Conservation (phyloP, 2,113 vertebrate species). For the Leucopsar rothschildi region DNA sequence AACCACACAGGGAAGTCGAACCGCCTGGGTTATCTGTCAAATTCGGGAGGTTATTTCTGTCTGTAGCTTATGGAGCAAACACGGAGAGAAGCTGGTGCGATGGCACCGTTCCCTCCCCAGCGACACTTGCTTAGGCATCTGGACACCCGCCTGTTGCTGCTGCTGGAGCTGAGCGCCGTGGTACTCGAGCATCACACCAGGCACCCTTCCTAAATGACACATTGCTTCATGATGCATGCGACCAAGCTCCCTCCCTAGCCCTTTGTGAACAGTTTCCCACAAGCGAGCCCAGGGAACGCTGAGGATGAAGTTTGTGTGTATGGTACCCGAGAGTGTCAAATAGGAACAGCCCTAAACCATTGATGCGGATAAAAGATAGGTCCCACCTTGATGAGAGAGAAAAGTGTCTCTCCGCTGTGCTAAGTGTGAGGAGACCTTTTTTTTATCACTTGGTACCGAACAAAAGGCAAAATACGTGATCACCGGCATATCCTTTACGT, state of each 20-base stretch:
- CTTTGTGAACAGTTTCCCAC: neutral
- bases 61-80: neutral
- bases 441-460: neutral
- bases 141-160: neutral
- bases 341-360: neutral
- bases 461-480: neutral
- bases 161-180: neutral
- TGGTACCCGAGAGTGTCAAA: neutral
- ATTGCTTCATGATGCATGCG: neutral
- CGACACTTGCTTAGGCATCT: neutral
- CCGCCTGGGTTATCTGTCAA: neutral
- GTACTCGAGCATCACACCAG: neutral
- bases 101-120: neutral
- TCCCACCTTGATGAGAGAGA: neutral
- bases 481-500: neutral
- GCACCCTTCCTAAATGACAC: neutral
- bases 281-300: neutral
- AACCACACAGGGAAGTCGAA: neutral
- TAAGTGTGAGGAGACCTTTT: conserved; percentile 18
- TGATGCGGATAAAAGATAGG: neutral
- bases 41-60: neutral
- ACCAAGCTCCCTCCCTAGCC: neutral
- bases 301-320: neutral
- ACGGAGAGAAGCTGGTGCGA: neutral
- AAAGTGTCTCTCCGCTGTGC: neutral